Percentiles rank a stretch among this genome's conserved stretches.
Evolutionary conservation across 2,113 vertebrate genomes (phyloP).

Genomic region (Axis porcinus): DNA sequence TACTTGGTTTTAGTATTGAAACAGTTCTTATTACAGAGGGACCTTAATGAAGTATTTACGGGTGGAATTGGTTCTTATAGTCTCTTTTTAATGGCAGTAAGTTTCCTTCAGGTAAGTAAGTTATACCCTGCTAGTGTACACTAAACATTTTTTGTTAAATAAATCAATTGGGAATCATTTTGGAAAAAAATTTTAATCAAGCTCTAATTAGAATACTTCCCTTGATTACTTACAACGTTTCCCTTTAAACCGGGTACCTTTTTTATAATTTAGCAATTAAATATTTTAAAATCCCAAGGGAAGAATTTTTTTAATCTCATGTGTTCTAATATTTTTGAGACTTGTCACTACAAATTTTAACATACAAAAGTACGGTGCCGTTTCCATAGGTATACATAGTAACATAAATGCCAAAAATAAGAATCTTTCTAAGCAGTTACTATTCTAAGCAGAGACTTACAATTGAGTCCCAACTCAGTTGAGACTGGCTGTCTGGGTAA

Average conservation of each 20-base stretch:
- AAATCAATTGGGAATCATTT: background rate
- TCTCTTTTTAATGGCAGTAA: constrained; percentile 99
- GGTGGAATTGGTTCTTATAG: constrained; percentile 99
- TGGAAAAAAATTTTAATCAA: background rate
- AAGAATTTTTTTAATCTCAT: background rate
- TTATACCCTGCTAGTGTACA: background rate
- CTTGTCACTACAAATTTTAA: background rate
- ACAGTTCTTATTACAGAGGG: constrained; percentile 97
- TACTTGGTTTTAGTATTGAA: constrained; percentile 98
- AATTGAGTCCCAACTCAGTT: background rate
- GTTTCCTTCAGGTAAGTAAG: constrained; percentile 94
- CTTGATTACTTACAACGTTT: background rate
- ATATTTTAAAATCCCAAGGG: background rate
- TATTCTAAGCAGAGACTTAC: background rate
- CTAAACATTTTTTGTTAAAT: background rate
- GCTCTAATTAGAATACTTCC: background rate
- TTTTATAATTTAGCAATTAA: background rate
- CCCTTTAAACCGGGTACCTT: background rate
- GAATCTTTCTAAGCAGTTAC: background rate
- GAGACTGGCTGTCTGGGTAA: background rate
- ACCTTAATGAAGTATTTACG: constrained; percentile 98
- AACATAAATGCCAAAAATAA: background rate
- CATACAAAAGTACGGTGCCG: background rate
- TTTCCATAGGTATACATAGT: background rate
- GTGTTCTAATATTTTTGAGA: background rate